Base-by-base conservation (phyloP, 2,797 vertebrate genomes). In the Orestias chungarensis region DNA sequence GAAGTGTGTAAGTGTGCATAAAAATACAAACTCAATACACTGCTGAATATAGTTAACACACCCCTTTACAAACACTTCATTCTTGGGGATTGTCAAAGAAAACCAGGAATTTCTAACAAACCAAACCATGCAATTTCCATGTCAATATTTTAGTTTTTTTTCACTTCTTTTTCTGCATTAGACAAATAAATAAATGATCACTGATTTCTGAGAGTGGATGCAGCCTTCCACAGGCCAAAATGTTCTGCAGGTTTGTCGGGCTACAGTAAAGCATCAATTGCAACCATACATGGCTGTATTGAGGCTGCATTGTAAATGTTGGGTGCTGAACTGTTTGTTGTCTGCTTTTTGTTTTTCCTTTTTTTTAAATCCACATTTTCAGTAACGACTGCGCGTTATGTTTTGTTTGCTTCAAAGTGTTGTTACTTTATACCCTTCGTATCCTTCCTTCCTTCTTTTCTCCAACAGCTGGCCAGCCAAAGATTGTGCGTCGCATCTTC, bases 401-500 rank as follows among this genome's bases (percentile, higher is more conserved):
- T 43, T 70, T 44, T 33, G 65, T 18, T 18, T 40, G 31, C 35
- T 1, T 67, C 20, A 5, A 8, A 65, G 31, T 40, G 2, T 59
- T 46, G 35, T 65, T 14, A 57, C 33, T 72, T 81, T 25, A 79
- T 23, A 38, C 40, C 27, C 52, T 72, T 27, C 1, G 3, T 76
- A 44, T 70, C 38, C 68, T 77, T 23, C 52, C 23, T 20, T 33
- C 46, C 68, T 52, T 61, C 59, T 68, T 44, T n/a, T 10, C 55
- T 74, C 62, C 59, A 27, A 65, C 64, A 94, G 93, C 93, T 62
- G 93, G 93, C 73, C 92, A 94, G 75, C 96, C 96, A 0, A 98
- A 98, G 85, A 96, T 97, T 6, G 96, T 97, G 4, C 95, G 97
- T 0, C 95, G 97, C 52, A 98, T 98, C 88, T 98, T 98, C 88